Evolutionary conservation across 2,888 invertebrate genomes (phyloP).

Genomic region (Alloscopus bannaensis): DNA sequence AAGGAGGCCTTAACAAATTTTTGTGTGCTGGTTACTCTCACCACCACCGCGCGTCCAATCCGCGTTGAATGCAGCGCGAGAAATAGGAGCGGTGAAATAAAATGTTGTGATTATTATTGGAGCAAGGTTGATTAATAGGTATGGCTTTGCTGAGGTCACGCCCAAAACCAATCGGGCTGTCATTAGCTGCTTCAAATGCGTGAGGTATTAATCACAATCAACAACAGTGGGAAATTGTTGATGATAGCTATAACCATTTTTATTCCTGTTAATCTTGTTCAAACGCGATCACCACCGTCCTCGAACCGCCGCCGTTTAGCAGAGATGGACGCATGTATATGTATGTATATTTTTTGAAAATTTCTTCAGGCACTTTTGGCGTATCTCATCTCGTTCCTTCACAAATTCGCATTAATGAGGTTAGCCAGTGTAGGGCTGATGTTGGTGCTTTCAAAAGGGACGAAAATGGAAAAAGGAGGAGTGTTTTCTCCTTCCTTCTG

Average conservation of each 20-base stretch:
- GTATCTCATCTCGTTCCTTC: neutral
- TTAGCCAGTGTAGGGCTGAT: no score
- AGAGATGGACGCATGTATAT: neutral
- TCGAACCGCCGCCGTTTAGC: neutral
- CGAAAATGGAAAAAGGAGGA: conserved; percentile 62
- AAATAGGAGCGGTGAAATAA: conserved; percentile 40
- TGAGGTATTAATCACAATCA: conserved; percentile 67
- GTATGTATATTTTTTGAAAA: neutral
- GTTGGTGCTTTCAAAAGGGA: conserved; percentile 1
- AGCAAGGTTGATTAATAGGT: conserved; percentile 67
- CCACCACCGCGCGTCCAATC: no score
- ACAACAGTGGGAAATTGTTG: conserved; percentile 55
- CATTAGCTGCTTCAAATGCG: conserved; percentile 60
- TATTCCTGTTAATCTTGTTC: conserved; percentile 58
- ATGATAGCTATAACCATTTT: conserved; percentile 57
- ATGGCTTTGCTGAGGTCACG: conserved; percentile 61
- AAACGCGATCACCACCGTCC: conserved; percentile 49
- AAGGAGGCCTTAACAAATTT: conserved; percentile 41
- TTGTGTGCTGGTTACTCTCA: neutral
- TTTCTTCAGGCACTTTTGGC: conserved; percentile 40
- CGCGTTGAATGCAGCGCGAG: no score
- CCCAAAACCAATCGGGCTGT: conserved; percentile 66
- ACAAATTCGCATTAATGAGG: no score
- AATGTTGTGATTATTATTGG: conserved; percentile 63
- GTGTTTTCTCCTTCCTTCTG: conserved; percentile 28